These are phyloP conservation scores for Mesochorus sp. DNA, from an alignment of 2,888 invertebrate genomes.

Conservation along the genomic window DNA sequence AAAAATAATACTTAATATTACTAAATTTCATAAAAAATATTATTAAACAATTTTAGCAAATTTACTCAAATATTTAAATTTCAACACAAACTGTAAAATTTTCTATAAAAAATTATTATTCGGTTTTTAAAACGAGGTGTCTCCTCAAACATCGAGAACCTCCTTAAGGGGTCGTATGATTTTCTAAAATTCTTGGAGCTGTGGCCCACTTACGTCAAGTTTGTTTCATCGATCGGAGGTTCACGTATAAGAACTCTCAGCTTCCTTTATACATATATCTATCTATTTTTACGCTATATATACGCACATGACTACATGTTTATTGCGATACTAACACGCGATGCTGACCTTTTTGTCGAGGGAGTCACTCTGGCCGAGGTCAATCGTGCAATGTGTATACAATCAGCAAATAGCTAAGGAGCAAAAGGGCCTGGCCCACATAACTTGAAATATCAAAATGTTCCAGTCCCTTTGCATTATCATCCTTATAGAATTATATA, in stretches of 20 bases:
- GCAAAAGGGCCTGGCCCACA: too few relatives aligned
- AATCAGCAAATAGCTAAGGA: too few relatives aligned
- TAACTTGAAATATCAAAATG: too few relatives aligned
- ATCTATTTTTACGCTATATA: background rate
- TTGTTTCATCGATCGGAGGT: conserved; percentile 46
- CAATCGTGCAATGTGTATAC: background rate
- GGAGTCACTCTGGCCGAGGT: conserved; percentile 25
- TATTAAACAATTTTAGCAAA: too few relatives aligned
- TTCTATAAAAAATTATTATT: background rate
- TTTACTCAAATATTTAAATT: too few relatives aligned
- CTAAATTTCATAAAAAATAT: too few relatives aligned
- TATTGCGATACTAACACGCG: conserved; percentile 33
- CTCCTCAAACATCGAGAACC: background rate
- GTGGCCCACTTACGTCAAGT: conserved; percentile 50
- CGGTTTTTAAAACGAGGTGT: too few relatives aligned
- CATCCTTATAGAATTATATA: background rate
- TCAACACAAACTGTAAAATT: too few relatives aligned
- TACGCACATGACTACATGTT: background rate
- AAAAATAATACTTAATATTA: too few relatives aligned
- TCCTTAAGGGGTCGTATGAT: conserved; percentile 4
- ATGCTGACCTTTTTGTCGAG: conserved; percentile 39
- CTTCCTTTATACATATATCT: background rate
- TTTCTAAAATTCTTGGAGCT: conserved; percentile 4
- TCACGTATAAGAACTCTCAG: background rate
- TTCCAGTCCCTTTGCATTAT: too few relatives aligned